Base-by-base conservation (phyloP, 1,140 invertebrate genomes). In the Rhopalosiphum maidis region DNA sequence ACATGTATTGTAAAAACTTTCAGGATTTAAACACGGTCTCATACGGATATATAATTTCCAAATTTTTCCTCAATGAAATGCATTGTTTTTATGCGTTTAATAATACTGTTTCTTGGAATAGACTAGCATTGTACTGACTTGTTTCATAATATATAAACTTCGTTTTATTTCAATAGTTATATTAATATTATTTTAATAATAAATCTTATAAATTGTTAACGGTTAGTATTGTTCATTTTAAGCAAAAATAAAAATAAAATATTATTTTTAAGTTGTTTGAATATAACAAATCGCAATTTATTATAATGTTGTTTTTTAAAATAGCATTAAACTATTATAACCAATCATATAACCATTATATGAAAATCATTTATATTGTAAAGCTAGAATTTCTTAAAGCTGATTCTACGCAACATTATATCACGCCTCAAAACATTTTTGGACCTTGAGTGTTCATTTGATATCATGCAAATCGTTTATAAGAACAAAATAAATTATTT, bases 351-450 rank as follows among this genome's bases (percentile, higher is more conserved):
- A n/a, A 48, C 15, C 41, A 30, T 30, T 35, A 18, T 51, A 88
- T 22, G 35, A 88, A 88, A 51, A 88, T 89, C 30, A 37, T 54
- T 89, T 35, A 37, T 37, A 37, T 83, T 30, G 25, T 89, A 21
- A 89, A 89, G 51, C 86, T 30, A 88, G n/a, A 22, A 25, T 54
- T 89, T 89, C 35, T 55, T 37, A 54, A 55, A 89, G 88, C 51
- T 37, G 35, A 25, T 55, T 51, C 37, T 89, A 89, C 54, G n/a
- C n/a, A 37, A 54, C 48, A 54, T 89, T 89, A 87, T 87, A 60
- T 60, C 25, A 15, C 11, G 88, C 22, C 25, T 37, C 21, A 89
- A 89, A 25, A 89, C n/a, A 54, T 89, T 48, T 25, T 55, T 54
- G 23, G 22, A 37, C 22, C 51, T 55, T 9, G 87, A 89, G 51